Evolutionary conservation across 2,113 vertebrate genomes (phyloP).

Genomic region (Aegotheles bennettii): DNA sequence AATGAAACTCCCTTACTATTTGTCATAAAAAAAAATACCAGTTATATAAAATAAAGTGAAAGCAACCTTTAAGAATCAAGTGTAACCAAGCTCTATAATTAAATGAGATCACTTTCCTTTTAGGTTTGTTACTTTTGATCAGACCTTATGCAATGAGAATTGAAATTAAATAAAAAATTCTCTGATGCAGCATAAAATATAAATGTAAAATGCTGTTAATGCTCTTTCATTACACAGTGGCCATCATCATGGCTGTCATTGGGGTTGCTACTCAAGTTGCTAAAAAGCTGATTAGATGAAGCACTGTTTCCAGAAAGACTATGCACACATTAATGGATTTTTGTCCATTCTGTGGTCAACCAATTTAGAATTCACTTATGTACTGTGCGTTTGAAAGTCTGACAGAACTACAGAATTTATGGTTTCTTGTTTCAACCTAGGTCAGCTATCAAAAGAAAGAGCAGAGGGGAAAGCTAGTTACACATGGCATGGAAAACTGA

Average conservation of each 20-base stretch:
- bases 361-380: neutral
- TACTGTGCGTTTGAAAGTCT: neutral
- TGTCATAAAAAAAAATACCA: conserved; percentile 9
- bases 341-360: neutral
- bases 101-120: neutral
- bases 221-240: neutral
- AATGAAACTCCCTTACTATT: neutral
- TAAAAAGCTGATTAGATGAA: neutral
- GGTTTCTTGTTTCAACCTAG: neutral
- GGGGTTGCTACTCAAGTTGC: neutral
- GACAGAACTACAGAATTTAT: neutral
- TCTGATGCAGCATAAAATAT: neutral
- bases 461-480: neutral
- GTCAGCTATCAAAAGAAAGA: neutral
- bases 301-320: neutral
- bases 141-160: neutral
- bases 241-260: neutral
- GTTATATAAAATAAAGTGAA: conserved; percentile 39
- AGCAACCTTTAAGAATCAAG: conserved; percentile 7
- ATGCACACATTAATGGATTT: neutral
- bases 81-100: neutral
- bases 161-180: conserved; percentile 32
- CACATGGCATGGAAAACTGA: neutral
- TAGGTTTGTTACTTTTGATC: conserved; percentile 38
- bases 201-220: conserved; percentile 3